Evolutionary conservation across 2,113 vertebrate genomes (phyloP), one percentile per base, ranked within the genome.

Genomic region (Edolisoma coerulescens): DNA sequence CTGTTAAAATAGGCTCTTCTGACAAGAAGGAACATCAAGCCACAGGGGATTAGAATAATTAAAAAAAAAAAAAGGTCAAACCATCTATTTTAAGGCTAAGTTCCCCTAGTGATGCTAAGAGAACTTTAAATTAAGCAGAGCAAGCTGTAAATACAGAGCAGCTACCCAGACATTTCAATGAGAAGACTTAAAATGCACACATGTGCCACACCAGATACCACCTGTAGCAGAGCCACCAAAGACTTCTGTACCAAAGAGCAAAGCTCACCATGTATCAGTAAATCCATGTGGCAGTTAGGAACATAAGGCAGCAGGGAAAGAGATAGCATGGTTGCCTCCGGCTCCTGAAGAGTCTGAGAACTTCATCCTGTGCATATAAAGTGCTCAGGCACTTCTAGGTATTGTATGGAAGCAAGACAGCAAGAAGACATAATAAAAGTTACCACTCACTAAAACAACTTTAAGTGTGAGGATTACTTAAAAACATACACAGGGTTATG

Each of bases 91-190:
- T 74, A 90, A 80, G 84, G 67, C 47, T 83, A 63, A 90, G 60
- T 73, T 96, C 68, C 65, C 93, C 59, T 63, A 74, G 78, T 0
- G 1, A 90, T 77, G 73, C 28, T 44, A 74, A 81, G 60, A 37
- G 52, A 89, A 83, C 53, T 81, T 96, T 93, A 95, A 93, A 85
- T 94, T 70, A 94, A 94, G 53, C 50, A 74, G 56, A 87, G 44
- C 10, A 79, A 76, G 53, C 73, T 91, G 89, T 97, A 97, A 96
- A 83, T 92, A 95, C 93, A 93, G 84, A 90, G 53, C 60, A 90
- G 68, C 60, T 84, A 91, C 39, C 44, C 30, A 53, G 81, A 69
- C 22, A 83, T 50, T 84, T 49, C 39, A 86, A 39, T 9, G 56
- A 78, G 22, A 82, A 41, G 42, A 44, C 39, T 69, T 65, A 7